Percentiles rank a stretch among this genome's conserved stretches.
Conservation (phyloP, 2,888 invertebrate genomes). For the Hypena proboscidalis region DNA sequence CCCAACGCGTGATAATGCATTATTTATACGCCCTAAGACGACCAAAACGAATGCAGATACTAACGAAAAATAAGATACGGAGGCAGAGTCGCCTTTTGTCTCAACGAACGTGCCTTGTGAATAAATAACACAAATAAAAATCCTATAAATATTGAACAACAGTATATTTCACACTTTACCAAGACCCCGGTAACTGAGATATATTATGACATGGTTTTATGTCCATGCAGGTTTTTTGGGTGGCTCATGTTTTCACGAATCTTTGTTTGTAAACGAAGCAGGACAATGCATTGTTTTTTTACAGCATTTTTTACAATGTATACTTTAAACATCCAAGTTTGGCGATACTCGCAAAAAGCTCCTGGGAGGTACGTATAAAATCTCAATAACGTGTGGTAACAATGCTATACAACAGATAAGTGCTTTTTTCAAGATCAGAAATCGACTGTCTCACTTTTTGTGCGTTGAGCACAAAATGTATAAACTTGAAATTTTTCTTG, state of each 20-base stretch:
- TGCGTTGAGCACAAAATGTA: constrained; percentile 3
- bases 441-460: constrained; percentile 40
- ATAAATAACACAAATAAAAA: constrained; percentile 83
- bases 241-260: constrained; percentile 68
- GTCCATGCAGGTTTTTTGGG: constrained; percentile 68
- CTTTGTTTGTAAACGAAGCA: constrained; percentile 78
- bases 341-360: constrained; percentile 44
- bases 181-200: constrained; percentile 72
- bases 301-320: constrained; percentile 46
- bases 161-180: constrained; percentile 82
- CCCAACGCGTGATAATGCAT: constrained; percentile 83
- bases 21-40: constrained; percentile 81
- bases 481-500: constrained; percentile 1
- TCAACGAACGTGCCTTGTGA: constrained; percentile 74
- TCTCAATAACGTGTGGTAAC: constrained; percentile 47
- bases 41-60: constrained; percentile 81
- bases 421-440: constrained; percentile 30
- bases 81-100: constrained; percentile 68
- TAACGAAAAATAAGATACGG: constrained; percentile 77
- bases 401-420: constrained; percentile 11
- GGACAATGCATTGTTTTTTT: constrained; percentile 65
- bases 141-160: constrained; percentile 81
- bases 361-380: constrained; percentile 39
- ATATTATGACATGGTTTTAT: constrained; percentile 76
- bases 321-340: constrained; percentile 35